These are phyloP conservation scores for Tyria jacobaeae DNA, from an alignment of 2,888 invertebrate species.

Conservation along the genomic window DNA sequence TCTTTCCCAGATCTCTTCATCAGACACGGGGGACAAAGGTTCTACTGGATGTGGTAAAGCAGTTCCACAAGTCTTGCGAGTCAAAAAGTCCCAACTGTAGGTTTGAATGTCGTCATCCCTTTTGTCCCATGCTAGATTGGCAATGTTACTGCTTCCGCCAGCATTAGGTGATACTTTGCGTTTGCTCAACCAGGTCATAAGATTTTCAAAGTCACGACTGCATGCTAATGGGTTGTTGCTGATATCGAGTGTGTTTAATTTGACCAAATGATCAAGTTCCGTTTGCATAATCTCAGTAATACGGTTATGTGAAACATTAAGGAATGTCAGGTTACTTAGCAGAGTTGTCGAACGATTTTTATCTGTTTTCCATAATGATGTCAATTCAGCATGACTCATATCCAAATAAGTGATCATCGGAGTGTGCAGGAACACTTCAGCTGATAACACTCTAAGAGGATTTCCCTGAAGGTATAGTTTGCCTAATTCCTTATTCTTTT, in stretches of 20 bases:
- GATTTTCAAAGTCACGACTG: conserved; percentile 88
- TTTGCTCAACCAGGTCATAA: conserved; percentile 88
- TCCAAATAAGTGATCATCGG: conserved; percentile 89
- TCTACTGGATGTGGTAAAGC: conserved; percentile 70
- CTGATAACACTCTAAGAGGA: conserved; percentile 88
- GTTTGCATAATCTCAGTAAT: conserved; percentile 85
- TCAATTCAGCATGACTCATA: conserved; percentile 89
- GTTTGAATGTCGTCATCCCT: conserved; percentile 68
- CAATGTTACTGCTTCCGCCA: conserved; percentile 70
- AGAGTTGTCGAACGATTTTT: conserved; percentile 76
- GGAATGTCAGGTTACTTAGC: conserved; percentile 84
- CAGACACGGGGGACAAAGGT: conserved; percentile 69
- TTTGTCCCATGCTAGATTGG: conserved; percentile 72
- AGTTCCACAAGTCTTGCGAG: conserved; percentile 77
- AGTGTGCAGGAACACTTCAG: conserved; percentile 88
- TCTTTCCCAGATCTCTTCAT: conserved; percentile 83
- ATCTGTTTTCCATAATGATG: conserved; percentile 88
- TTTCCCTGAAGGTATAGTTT: conserved; percentile 91
- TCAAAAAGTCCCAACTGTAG: conserved; percentile 82
- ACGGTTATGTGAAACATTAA: conserved; percentile 88
- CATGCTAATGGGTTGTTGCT: conserved; percentile 90
- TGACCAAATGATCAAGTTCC: conserved; percentile 87
- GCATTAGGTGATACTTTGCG: conserved; percentile 86
- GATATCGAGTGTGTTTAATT: conserved; percentile 87
- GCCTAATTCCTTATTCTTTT: conserved; percentile 88